Evolutionary conservation across 2,113 vertebrate genomes (phyloP).

Genomic region (Neolamprologus hecqui): DNA sequence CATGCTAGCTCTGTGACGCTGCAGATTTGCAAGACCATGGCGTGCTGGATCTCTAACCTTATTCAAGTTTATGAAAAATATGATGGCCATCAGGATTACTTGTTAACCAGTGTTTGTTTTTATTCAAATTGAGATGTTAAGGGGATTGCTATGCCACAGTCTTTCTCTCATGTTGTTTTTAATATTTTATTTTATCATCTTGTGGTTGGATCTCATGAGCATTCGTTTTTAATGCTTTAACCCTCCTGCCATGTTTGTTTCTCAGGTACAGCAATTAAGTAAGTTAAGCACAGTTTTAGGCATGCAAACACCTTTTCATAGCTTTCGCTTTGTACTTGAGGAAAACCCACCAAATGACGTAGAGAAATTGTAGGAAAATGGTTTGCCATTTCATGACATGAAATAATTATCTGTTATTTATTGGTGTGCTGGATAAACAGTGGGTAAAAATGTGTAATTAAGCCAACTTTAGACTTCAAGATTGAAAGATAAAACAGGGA

Average conservation of each 20-base stretch:
- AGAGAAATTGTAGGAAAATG: not conserved
- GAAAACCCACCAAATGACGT: fast-evolving
- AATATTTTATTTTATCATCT: not conserved
- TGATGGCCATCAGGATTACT: not conserved
- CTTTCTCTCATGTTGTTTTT: not conserved
- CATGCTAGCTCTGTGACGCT: not conserved
- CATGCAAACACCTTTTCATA: not conserved
- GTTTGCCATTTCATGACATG: not conserved
- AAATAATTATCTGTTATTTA: not conserved
- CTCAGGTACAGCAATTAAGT: not conserved
- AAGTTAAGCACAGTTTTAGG: not conserved
- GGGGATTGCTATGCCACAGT: not conserved
- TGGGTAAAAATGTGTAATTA: not conserved
- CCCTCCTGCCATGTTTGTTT: not conserved
- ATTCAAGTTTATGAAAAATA: not conserved
- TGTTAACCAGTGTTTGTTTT: not conserved
- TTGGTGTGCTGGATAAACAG: not conserved
- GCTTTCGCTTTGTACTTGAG: not conserved
- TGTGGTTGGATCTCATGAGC: not conserved
- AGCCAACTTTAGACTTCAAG: not conserved
- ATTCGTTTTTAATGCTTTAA: not conserved
- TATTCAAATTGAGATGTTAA: not conserved
- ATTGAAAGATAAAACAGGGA: not conserved
- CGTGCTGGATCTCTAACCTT: not conserved
- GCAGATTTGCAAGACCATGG: not conserved